Evolutionary conservation across 2,113 vertebrate genomes (phyloP), one percentile per base, ranked within the genome.

Genomic region (Rallus limicola): DNA sequence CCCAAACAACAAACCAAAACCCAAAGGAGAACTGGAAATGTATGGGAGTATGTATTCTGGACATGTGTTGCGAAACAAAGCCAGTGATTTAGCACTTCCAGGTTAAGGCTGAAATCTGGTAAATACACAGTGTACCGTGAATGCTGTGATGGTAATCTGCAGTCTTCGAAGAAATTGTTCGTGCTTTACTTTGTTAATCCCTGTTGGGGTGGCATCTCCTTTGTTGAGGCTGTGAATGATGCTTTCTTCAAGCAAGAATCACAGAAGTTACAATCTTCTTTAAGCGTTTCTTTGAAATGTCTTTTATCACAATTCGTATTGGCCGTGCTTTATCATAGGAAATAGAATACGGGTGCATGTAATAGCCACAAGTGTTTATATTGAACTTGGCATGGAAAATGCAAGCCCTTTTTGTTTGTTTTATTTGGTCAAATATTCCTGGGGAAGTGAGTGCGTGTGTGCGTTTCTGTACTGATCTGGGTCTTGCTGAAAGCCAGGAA

Each of bases 391-490:
- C 95, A 95, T 69, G 92, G 86, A 68, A 84, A 91, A 89, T 11
- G 72, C 92, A 92, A 92, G 92, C 53, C 56, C 81, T 79, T 84
- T 93, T 69, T 97, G 95, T 96, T 95, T 95, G 67, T 92, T 97
- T 96, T 96, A 74, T 91, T 95, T 96, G 88, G 96, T 94, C 92
- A 91, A 94, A 86, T 96, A 96, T 96, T 95, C 91, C 88, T 95
- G 88, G 84, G 96, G 95, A 96, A 95, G 83, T 96, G 93, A 93
- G 86, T 65, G 88, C 70, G 18, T 93, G 93, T 90, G 93, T 95
- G 90, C 75, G 20, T 76, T 94, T 96, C 93, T 92, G 76, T 94
- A 58, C 92, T 86, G 88, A 82, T 91, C 81, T 80, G 70, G 28
- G 62, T 53, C 70, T 95, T 62, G 70, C 83, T 92, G 84, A 95